Percentiles rank a stretch among this genome's conserved stretches.
Evolutionary conservation across 2,113 vertebrate species (phyloP).

Genomic region (Thamnophis sirtalis): DNA sequence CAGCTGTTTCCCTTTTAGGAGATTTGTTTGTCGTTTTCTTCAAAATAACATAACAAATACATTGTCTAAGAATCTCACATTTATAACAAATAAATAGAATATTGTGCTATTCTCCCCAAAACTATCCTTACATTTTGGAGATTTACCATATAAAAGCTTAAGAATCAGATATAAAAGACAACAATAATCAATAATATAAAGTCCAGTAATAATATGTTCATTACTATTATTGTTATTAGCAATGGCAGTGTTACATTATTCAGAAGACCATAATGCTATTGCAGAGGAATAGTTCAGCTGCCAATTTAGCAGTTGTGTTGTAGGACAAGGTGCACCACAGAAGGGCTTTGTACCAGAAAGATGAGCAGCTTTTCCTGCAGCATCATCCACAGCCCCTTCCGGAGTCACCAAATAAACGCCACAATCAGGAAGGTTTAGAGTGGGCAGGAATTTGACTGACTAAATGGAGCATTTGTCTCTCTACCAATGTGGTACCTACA

Average conservation of each 20-base stretch:
- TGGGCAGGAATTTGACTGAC: background rate
- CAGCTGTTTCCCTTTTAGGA: conserved; percentile 87
- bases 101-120: background rate
- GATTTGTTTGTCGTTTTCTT: conserved; percentile 84
- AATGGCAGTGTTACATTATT: background rate
- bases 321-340: background rate
- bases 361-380: background rate
- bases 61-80: background rate
- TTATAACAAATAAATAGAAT: background rate
- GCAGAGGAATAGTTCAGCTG: background rate
- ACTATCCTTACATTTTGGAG: background rate
- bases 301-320: background rate
- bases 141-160: background rate
- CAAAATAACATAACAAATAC: conserved; percentile 27
- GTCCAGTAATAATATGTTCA: too few relatives aligned
- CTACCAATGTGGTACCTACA: background rate
- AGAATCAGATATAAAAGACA: background rate
- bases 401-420: background rate
- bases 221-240: background rate
- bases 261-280: background rate
- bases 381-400: background rate
- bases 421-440: background rate
- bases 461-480: background rate
- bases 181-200: background rate
- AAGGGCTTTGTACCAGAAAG: background rate